These are phyloP conservation scores for Petrocephalus zakoni DNA, from an alignment of 2,113 vertebrate genomes.

Conservation along the genomic window DNA sequence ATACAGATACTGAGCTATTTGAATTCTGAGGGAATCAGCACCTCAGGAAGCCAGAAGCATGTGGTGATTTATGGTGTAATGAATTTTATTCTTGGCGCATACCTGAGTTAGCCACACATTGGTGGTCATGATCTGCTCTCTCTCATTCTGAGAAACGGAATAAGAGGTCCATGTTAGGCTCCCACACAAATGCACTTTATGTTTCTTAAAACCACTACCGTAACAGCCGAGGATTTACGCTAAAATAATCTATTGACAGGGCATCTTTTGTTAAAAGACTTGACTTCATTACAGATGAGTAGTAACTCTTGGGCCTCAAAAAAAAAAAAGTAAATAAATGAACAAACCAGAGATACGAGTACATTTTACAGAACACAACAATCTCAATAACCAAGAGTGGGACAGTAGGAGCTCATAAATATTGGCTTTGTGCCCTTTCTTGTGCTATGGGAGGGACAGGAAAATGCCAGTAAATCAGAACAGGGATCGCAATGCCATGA, in stretches of 20 bases:
- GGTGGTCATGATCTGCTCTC: constrained; percentile 29
- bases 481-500: constrained; percentile 21
- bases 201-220: background rate
- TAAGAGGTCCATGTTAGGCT: background rate
- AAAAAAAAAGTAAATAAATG: background rate
- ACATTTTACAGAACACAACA: constrained; percentile 25
- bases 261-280: background rate
- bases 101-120: constrained; percentile 30
- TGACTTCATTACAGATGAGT: background rate
- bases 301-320: background rate
- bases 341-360: background rate
- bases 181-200: background rate
- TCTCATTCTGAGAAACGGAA: constrained; percentile 21
- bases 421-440: constrained; percentile 21
- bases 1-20: background rate
- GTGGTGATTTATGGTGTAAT: background rate
- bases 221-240: background rate
- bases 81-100: background rate
- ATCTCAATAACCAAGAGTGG: constrained; percentile 34
- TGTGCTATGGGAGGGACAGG: background rate
- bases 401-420: constrained; percentile 41
- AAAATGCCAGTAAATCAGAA: constrained; percentile 47
- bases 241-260: background rate
- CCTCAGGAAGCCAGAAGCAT: background rate
- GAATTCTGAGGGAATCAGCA: background rate